Base-by-base conservation (phyloP, 1,140 invertebrate species). In the Sycophaga agraensis region DNA sequence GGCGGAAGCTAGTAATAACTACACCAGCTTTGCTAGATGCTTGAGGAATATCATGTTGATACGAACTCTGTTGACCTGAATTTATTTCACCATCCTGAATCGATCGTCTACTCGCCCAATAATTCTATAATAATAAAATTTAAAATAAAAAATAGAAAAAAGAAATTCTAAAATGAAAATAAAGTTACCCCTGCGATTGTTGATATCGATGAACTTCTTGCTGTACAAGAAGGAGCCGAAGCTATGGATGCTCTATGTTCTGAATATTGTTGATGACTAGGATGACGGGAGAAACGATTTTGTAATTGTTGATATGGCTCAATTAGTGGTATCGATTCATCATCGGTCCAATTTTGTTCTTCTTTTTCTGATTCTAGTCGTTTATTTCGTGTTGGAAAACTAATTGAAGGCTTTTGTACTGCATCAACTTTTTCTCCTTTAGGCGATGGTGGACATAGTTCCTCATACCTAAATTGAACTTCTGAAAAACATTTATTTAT, bases 1-100 rank as follows among this genome's bases (percentile, higher is more conserved):
- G 90, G 42, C 94, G 81, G 68, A 91, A 94, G 24, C 92, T 95
- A 0, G 93, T 96, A n/a, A 97, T 93, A 11, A 96, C 93, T 8
- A 95, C 93, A 4, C 94, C 94, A 14, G 87, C 91, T 82, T 88
- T 91, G 72, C 83, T 89, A 39, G 82, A 85, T 71, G 80, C 82
- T 70, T 83, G 85, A 45, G 78, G 85, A 68, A 63, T 50, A 67
- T 87, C 82, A 66, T 85, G 83, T 65, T 88, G 86, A 66, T 86
- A 84, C 49, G 80, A 85, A 5, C 84, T 78, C 59, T 84, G 76
- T 39, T 85, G 81, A 16, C 81, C 68, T 62, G 70, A 75, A 24
- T 68, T 71, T 37, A 68, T 64, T 43, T 80, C 78, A 5, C 67
- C 70, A n/a, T 83, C 82, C 66, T 82, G 79, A 60, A 80, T 73